Conservation (phyloP, 2,113 vertebrate species). For the Oreocharis arfaki region DNA sequence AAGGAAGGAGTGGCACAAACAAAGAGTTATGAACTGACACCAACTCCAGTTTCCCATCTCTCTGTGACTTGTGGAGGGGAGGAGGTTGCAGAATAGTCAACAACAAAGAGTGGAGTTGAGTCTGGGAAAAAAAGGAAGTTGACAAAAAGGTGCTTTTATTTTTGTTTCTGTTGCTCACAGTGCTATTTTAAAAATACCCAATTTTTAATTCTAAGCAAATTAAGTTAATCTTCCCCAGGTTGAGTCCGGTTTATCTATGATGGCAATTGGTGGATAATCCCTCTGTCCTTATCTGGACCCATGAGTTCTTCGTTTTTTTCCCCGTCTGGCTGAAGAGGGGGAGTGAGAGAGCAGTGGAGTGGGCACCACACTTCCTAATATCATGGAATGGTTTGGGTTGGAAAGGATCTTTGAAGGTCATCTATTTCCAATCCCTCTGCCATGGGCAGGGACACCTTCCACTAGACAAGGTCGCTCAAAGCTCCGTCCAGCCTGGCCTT, state of each 20-base stretch:
- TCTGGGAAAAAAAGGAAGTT: background rate
- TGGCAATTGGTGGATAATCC: background rate
- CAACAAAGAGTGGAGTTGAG: background rate
- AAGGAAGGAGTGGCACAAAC: background rate
- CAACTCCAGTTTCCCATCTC: background rate
- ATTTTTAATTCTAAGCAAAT: background rate
- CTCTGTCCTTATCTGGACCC: background rate
- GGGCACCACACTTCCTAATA: background rate
- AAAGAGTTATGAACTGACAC: fast-evolving
- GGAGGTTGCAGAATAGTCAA: background rate
- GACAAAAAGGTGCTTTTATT: background rate
- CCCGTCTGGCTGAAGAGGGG: background rate
- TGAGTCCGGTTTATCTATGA: background rate
- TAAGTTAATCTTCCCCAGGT: background rate
- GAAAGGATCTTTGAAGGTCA: background rate
- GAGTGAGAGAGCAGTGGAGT: background rate
- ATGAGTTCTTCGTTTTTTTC: background rate
- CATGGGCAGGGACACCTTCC: background rate
- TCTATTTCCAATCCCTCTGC: background rate
- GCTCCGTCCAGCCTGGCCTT: background rate
- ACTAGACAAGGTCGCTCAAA: background rate
- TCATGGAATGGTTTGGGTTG: background rate
- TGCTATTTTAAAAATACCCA: background rate
- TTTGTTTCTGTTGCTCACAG: background rate
- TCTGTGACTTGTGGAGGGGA: background rate